Percentiles rank a stretch among this genome's conserved stretches.
Conservation (phyloP, 2,888 invertebrate genomes). For the Drosophila merina region DNA sequence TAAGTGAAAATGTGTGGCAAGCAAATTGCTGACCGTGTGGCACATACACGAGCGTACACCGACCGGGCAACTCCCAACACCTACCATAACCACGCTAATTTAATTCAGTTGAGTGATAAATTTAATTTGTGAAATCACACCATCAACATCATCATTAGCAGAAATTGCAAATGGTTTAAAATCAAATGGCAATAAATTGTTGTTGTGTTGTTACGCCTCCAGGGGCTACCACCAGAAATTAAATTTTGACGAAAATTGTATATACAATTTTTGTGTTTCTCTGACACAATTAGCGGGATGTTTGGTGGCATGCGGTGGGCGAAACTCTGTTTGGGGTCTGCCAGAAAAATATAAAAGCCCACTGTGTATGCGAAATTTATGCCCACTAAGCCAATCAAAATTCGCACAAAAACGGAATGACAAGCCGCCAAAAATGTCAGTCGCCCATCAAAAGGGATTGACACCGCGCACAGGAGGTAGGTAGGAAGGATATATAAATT, state of each 20-base stretch:
- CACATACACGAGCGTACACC: not conserved
- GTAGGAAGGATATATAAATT: conserved; percentile 15
- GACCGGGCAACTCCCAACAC: not conserved
- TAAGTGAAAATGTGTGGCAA: conserved; percentile 24
- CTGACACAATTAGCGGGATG: conserved; percentile 32
- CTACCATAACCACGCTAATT: conserved; percentile 30
- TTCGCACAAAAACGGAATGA: conserved; percentile 60
- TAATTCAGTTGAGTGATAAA: conserved; percentile 41
- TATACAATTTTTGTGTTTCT: not conserved
- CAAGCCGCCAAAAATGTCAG: conserved; percentile 66
- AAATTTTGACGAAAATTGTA: conserved; percentile 35
- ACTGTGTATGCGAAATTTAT: conserved; percentile 23
- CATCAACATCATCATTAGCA: conserved; percentile 28
- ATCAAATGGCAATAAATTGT: conserved; percentile 32
- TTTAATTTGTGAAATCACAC: conserved; percentile 32
- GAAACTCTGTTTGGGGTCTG: not conserved
- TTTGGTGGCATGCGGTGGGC: conserved; percentile 7
- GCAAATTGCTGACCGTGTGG: conserved; percentile 18
- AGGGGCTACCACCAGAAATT: conserved; percentile 9
- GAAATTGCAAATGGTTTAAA: conserved; percentile 23
- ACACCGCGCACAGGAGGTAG: conserved; percentile 17
- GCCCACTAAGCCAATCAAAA: conserved; percentile 63
- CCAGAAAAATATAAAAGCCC: not conserved
- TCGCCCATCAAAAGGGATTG: conserved; percentile 66
- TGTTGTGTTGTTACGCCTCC: conserved; percentile 4